These are phyloP conservation scores for Lumbricus terrestris DNA, from an alignment of 2,888 invertebrate genomes.

Conservation along the genomic window DNA sequence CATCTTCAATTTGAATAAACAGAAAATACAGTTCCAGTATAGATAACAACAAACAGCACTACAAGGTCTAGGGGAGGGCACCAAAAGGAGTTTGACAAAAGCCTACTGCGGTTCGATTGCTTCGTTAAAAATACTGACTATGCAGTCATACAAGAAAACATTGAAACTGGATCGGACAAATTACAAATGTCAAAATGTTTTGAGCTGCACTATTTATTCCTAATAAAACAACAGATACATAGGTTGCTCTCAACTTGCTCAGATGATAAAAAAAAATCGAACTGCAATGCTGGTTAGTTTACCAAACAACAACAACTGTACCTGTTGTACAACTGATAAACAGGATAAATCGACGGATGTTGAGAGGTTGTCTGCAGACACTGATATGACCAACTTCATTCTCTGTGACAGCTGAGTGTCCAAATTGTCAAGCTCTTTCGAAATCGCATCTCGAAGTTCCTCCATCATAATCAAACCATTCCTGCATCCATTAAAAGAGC, in stretches of 20 bases:
- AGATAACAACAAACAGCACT: neutral
- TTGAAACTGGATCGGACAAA: neutral
- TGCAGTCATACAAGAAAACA: neutral
- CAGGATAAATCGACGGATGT: neutral
- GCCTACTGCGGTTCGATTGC: neutral
- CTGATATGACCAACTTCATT: slow-evolving; percentile 19
- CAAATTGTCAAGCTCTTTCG: neutral
- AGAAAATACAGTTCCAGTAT: neutral
- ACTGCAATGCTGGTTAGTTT: too few relatives aligned
- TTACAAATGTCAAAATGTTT: neutral
- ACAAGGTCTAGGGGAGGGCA: neutral
- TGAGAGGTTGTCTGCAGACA: neutral
- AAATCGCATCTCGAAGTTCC: neutral
- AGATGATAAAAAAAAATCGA: neutral
- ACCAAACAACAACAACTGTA: neutral
- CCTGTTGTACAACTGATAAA: slow-evolving; percentile 9
- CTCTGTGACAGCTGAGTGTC: slow-evolving; percentile 19
- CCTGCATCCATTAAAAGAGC: neutral
- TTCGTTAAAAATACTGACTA: neutral
- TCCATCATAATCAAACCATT: neutral
- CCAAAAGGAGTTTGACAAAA: neutral
- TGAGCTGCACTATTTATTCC: neutral
- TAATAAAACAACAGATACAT: neutral
- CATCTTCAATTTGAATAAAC: slow-evolving; percentile 43
- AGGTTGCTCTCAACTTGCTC: too few relatives aligned